Evolutionary conservation across 2,797 vertebrate genomes (phyloP), one percentile per base, ranked within the genome.

Genomic region (Holocentrus rufus): DNA sequence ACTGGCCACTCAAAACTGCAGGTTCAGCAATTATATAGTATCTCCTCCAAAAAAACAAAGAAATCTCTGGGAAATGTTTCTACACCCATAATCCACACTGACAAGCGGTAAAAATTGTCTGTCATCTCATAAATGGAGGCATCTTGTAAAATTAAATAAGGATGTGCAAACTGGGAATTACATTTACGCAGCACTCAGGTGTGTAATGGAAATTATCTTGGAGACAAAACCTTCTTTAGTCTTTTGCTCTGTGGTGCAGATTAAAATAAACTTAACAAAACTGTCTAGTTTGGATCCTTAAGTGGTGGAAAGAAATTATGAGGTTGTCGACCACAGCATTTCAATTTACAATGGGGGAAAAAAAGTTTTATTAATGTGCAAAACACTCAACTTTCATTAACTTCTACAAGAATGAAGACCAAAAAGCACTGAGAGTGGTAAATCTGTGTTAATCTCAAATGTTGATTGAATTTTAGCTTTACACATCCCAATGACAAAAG

Each of bases 1-100:
- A 86, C 81, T 76, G 46, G 67, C 77, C 71, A 76, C 52, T 34
- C 62, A 58, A 76, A 34, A 57, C 75, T 72, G 58, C 44, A 62
- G 65, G 50, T 69, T 75, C 60, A 55, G 59, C 58, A 72, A 67
- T 79, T 44, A 75, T 23, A 68, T 34, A 44, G 30, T 31, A 22
- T 23, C 66, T 75, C 69, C 47, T 59, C 50, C 22, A 52, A 62
- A 25, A 25, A 42, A 76, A 74, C 80, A 20, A 23, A 47, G 69
- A 72, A 79, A 69, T 47, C 36, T 8, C 39, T n/a, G 47, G n/a
- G 69, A 71, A 79, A 81, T 61, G 46, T 47, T 67, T 30, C 65
- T 25, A 13, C 67, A 7, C 59, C 58, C 34, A 50, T 20, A 56
- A 25, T 47, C 3, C 17, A 20, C 17, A 27, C 0, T 44, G 39